Conservation (phyloP, 2,113 vertebrate genomes). For the Erythrocebus patas region DNA sequence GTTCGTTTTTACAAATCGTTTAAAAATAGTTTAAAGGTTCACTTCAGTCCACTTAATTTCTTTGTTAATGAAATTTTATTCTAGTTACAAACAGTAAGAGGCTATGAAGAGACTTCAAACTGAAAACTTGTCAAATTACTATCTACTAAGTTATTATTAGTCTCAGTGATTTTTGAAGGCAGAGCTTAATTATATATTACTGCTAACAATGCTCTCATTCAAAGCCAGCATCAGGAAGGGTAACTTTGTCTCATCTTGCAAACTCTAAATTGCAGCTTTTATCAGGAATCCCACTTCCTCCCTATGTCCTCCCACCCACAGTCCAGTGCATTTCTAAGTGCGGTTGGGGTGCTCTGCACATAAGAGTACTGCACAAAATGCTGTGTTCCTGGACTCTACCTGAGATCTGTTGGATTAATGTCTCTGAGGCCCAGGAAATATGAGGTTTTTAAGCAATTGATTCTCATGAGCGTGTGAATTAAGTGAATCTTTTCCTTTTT, state of each 20-base stretch:
- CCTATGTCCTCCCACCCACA: not conserved
- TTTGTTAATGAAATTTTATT: conserved; percentile 26
- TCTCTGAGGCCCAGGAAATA: not conserved
- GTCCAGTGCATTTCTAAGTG: not conserved
- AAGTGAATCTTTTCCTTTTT: not conserved
- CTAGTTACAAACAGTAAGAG: conserved; percentile 1
- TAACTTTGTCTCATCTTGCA: not conserved
- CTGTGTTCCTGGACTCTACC: not conserved
- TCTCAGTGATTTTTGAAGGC: conserved; percentile 19
- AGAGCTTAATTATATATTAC: conserved; percentile 1
- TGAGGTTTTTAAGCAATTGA: not conserved
- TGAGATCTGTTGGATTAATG: not conserved
- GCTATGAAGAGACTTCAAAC: not conserved
- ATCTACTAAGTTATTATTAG: not conserved
- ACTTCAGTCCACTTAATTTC: not conserved
- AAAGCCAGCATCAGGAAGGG: not conserved
- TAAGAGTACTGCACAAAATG: not conserved
- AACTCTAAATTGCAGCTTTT: not conserved
- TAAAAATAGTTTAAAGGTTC: not conserved
- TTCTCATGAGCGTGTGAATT: not conserved
- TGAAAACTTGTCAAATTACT: conserved; percentile 26
- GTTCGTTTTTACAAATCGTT: not conserved
- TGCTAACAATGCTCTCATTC: not conserved
- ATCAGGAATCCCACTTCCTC: not conserved
- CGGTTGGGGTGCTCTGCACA: rapidly evolving